Evolutionary conservation across 2,888 invertebrate genomes (phyloP).

Genomic region (Kryphioiulus occultus): DNA sequence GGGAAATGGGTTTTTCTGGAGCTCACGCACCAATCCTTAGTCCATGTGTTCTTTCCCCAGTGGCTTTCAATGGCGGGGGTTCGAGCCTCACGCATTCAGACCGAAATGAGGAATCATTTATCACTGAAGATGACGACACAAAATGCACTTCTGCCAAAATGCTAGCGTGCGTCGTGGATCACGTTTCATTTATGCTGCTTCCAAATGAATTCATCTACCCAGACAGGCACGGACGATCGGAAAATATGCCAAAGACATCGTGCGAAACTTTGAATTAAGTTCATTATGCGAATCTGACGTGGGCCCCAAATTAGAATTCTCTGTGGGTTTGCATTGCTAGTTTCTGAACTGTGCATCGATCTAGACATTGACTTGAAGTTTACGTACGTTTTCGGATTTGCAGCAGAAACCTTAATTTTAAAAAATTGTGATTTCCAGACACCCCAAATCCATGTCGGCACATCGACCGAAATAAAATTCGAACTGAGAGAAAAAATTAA

Average conservation of each 20-base stretch:
- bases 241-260: not conserved
- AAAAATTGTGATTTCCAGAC: too few species aligned
- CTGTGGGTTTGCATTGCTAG: too few species aligned
- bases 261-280: too few species aligned
- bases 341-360: too few species aligned
- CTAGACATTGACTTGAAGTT: too few species aligned
- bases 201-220: not conserved
- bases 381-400: too few species aligned
- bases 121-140: not conserved
- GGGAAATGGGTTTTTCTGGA: not conserved
- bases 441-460: too few species aligned
- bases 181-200: not conserved
- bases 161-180: not conserved
- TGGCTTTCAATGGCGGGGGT: not conserved
- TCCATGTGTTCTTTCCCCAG: not conserved
- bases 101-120: not conserved
- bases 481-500: too few species aligned
- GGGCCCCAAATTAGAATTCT: too few species aligned
- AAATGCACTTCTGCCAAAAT: not conserved
- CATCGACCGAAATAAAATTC: too few species aligned
- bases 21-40: not conserved
- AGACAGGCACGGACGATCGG: not conserved
- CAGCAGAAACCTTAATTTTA: too few species aligned
- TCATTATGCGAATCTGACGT: too few species aligned
- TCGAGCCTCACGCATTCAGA: not conserved